Evolutionary conservation across 2,797 vertebrate species (phyloP).

Genomic region (Xyrichtys novacula): DNA sequence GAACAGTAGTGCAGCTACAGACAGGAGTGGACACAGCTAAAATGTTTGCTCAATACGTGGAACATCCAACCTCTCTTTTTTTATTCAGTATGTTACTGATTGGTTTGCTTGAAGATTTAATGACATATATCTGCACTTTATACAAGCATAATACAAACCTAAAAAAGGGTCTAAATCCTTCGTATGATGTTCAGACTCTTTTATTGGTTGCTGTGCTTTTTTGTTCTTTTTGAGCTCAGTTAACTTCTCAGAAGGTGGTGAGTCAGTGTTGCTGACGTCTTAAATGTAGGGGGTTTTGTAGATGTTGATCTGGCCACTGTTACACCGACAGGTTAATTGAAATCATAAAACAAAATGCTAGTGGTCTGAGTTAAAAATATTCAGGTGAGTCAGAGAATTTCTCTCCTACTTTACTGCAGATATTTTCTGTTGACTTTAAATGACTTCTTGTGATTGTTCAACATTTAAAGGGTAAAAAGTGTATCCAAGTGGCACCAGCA

Average conservation of each 20-base stretch:
- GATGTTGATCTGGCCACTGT: background rate
- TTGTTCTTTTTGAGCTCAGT: background rate
- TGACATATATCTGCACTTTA: too few relatives aligned
- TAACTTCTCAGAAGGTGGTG: background rate
- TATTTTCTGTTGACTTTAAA: conserved; percentile 8
- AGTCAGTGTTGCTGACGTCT: conserved; percentile 8
- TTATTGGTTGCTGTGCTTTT: background rate
- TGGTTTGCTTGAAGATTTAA: background rate
- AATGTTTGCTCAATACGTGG: background rate
- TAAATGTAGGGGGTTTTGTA: background rate
- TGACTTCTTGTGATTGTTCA: too few relatives aligned
- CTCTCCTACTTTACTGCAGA: background rate
- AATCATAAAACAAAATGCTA: background rate
- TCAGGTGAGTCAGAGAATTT: conserved; percentile 2
- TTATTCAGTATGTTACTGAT: background rate
- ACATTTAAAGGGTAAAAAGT: too few relatives aligned
- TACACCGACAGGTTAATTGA: background rate
- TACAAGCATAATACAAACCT: background rate
- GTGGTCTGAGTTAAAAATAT: conserved; percentile 8
- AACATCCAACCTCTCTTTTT: background rate
- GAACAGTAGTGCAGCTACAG: background rate
- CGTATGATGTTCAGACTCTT: background rate
- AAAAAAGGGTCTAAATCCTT: background rate
- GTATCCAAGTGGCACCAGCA: too few relatives aligned
- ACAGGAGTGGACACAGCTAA: background rate